Evolutionary conservation across 2,113 vertebrate species (phyloP).

Genomic region (Scomber japonicus): DNA sequence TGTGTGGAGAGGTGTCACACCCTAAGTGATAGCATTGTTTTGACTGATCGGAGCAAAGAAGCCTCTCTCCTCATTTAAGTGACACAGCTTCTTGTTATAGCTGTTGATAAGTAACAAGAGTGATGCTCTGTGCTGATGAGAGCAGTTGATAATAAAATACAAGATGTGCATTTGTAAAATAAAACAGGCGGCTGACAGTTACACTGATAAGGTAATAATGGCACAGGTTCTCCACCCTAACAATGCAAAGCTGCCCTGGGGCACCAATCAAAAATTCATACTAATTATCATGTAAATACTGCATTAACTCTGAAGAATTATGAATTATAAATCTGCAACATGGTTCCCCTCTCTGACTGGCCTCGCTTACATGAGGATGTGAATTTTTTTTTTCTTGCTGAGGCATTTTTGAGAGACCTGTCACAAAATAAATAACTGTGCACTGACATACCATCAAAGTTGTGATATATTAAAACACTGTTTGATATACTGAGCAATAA

Average conservation of each 20-base stretch:
- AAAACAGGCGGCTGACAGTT: slow-evolving; percentile 81
- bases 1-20: not conserved
- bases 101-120: slow-evolving; percentile 54
- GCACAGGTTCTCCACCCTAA: slow-evolving; percentile 62
- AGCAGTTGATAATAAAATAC: slow-evolving; percentile 73
- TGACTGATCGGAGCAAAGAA: slow-evolving; percentile 45
- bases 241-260: slow-evolving; percentile 78
- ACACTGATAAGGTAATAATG: slow-evolving; percentile 83
- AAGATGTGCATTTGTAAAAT: slow-evolving; percentile 83
- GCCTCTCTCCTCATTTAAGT: slow-evolving; percentile 66
- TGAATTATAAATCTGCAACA: slow-evolving; percentile 85
- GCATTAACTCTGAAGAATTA: slow-evolving; percentile 82
- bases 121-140: slow-evolving; percentile 53
- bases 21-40: slow-evolving; percentile 24
- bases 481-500: not conserved
- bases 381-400: slow-evolving; percentile 50
- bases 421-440: slow-evolving; percentile 50
- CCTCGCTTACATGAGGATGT: slow-evolving; percentile 57
- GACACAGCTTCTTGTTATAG: slow-evolving; percentile 68
- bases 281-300: slow-evolving; percentile 86
- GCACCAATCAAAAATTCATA: slow-evolving; percentile 86
- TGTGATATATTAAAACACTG: slow-evolving; percentile 1
- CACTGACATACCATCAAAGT: slow-evolving; percentile 35
- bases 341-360: slow-evolving; percentile 79
- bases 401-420: slow-evolving; percentile 33